Evolutionary conservation across 2,888 invertebrate species (phyloP), one percentile per base, ranked within the genome.

Genomic region (Proisotoma minuta): DNA sequence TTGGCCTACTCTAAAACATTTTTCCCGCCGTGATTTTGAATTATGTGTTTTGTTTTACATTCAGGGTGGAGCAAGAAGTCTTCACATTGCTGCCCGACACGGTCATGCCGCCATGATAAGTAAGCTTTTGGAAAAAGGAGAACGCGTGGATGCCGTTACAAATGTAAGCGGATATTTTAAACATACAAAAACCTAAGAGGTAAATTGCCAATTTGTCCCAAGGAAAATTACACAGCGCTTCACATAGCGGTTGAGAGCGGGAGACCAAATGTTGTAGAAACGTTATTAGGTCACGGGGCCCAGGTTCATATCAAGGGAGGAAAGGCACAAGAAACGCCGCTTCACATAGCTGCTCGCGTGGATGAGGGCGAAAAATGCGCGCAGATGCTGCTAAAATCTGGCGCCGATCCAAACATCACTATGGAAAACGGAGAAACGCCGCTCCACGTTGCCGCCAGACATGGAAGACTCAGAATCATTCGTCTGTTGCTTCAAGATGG

Each of bases 21-120:
- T 47, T 54, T 54, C 10, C 24, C 34, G 20, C 24, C 20, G 20
- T 50, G 12, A 8, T 50, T 10, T 23, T 50, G 8, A 3, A n/a
- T n/a, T n/a, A n/a, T n/a, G n/a, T 12, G 39, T 15, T 15, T 34
- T 34, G 10, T n/a, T n/a, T n/a, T n/a, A n/a, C n/a, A n/a, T n/a
- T n/a, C 23, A 90, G 89, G 87, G 87, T 74, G 99, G 99, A 26
- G 98, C 98, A 0, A 84, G 98, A 63, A 96, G 97, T 77, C 91
- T 99, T 69, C 99, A 99, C 79, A 95, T 96, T 0, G 99, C 99
- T 0, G 97, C 98, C 12, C 85, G 90, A 76, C 93, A 94, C 75
- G 99, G 99, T 0, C 97, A 98, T 77, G 93, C 95, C 3, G 93
- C 95, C 27, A 97, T 98, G 76, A 96, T 98, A 76, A 95, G 93